Evolutionary conservation across 1,140 invertebrate species (phyloP).

Genomic region (Aplysia californica): DNA sequence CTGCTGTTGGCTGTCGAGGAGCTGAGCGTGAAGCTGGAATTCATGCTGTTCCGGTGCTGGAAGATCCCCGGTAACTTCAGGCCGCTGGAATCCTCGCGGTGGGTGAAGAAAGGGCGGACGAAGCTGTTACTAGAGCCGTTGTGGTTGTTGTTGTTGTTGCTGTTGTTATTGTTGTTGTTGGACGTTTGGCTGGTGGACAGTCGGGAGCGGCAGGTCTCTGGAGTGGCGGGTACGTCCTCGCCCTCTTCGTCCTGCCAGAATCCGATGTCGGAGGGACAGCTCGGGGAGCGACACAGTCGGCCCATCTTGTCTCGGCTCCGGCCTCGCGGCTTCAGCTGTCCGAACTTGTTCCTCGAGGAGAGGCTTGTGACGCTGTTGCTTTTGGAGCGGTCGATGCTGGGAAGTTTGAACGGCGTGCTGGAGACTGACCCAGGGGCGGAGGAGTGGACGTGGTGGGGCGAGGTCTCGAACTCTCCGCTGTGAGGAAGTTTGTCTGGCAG

Average conservation of each 20-base stretch:
- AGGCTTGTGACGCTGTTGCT: constrained; percentile 14
- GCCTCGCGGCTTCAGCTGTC: background rate
- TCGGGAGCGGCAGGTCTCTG: background rate
- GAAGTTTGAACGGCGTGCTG: constrained; percentile 16
- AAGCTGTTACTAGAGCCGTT: background rate
- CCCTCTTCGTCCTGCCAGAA: too few relatives aligned
- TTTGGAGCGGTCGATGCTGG: constrained; percentile 7
- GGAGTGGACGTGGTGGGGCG: background rate
- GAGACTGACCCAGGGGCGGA: constrained; percentile 6
- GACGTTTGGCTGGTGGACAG: background rate
- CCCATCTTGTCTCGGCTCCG: background rate
- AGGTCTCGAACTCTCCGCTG: too few relatives aligned
- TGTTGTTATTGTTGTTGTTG: background rate
- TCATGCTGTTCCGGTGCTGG: background rate
- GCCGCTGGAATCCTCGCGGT: background rate
- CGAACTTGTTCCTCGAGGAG: too few relatives aligned
- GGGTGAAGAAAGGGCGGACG: background rate
- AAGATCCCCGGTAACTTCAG: background rate
- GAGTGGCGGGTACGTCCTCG: too few relatives aligned
- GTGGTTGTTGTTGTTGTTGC: background rate
- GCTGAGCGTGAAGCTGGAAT: background rate
- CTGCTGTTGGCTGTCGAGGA: background rate
- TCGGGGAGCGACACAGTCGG: too few relatives aligned
- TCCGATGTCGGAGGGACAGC: too few relatives aligned
- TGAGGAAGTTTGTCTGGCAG: too few relatives aligned